Evolutionary conservation across 1,140 invertebrate species (phyloP), one percentile per base, ranked within the genome.

Genomic region (Arion vulgaris): DNA sequence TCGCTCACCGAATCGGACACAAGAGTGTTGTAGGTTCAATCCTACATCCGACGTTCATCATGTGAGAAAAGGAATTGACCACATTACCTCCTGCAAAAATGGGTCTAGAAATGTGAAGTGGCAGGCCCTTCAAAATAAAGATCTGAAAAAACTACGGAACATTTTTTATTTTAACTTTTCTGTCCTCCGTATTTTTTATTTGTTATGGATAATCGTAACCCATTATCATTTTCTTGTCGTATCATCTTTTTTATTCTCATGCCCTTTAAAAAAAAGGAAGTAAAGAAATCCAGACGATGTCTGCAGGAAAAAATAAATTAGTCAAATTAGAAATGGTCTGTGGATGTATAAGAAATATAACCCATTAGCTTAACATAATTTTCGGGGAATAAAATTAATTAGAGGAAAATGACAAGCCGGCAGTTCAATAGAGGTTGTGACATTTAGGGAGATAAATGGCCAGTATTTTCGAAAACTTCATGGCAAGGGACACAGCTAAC

Each of bases 351-450:
- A 28, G n/a, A 28, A 66, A 66, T 32, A 66, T 66, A 66, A 66
- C 62, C 62, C 62, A 66, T 66, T 66, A 66, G 5, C 62, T 66
- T 66, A 66, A 66, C 62, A 32, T 28, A 66, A 66, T 66, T 66
- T 66, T 32, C 62, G 17, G n/a, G 32, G 62, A 66, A 66, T 66
- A 66, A 66, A 66, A 66, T 66, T 66, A 66, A 66, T 66, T 66
- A 32, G 62, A n/a, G n/a, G n/a, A 66, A n/a, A 66, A 66, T 66
- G 28, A 66, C 62, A 66, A 66, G 5, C 32, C 62, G 62, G 28
- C 62, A 66, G 62, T 66, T 66, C 62, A 66, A 66, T 66, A 28
- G 62, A 66, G 62, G 62, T 66, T 66, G 62, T 34, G 62, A 66
- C 62, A 66, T 32, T 66, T 28, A 66, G 62, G 28, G 62, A 66